phyloP scores from a whole-genome alignment of 1,140 invertebrate genomes.

The Aphis gossypii region DNA sequence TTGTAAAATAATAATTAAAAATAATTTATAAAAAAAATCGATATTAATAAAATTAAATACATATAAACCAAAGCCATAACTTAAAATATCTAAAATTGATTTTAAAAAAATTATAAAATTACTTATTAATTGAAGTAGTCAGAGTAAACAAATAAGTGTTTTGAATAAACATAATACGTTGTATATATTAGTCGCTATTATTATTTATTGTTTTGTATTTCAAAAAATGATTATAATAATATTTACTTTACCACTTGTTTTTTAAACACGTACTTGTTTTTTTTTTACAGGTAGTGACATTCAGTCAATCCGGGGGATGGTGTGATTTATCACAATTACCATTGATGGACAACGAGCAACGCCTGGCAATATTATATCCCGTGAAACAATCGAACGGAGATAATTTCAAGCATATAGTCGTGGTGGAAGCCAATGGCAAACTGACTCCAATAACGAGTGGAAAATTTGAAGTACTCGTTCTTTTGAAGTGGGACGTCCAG shows the following conservation, averaged over 20 bases:
- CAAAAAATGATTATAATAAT: neutral
- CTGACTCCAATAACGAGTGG: neutral
- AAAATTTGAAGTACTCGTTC: conserved; percentile 7
- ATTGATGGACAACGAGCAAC: neutral
- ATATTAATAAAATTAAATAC: too few relatives aligned
- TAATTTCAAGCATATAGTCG: neutral
- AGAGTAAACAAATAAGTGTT: too few relatives aligned
- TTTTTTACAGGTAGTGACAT: neutral
- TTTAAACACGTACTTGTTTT: neutral
- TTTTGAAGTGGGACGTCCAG: conserved; percentile 16
- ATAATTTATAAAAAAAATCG: too few relatives aligned
- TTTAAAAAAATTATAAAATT: too few relatives aligned
- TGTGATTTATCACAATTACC: conserved; percentile 38
- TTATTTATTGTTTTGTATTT: neutral
- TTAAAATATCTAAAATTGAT: too few relatives aligned
- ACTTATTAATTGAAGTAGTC: too few relatives aligned
- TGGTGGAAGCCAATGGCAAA: neutral
- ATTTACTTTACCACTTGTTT: neutral
- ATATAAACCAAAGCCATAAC: too few relatives aligned
- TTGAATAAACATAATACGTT: too few relatives aligned
- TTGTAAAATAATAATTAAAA: too few relatives aligned
- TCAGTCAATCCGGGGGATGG: neutral
- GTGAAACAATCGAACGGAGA: neutral
- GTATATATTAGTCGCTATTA: neutral
- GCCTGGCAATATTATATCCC: conserved; percentile 26